Percentiles rank a stretch among this genome's conserved stretches.
phyloP scores from a whole-genome alignment of 1,140 invertebrate species.

The Helicoverpa armigera region DNA sequence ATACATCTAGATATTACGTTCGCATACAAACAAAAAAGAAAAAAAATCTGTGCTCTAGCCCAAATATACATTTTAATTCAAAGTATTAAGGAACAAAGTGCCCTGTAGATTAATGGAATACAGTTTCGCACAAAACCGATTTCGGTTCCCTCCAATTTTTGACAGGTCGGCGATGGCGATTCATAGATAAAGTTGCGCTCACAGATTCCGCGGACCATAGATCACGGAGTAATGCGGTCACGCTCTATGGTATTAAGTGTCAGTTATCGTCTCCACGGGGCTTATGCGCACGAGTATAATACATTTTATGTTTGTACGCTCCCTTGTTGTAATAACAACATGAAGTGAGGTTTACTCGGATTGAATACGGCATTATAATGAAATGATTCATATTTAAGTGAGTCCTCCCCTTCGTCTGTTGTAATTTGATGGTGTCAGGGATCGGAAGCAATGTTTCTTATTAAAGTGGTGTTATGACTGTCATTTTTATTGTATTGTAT shows the following conservation, averaged over 20 bases:
- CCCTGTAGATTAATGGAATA: slow-evolving; percentile 42
- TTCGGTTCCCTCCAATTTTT: slow-evolving; percentile 76
- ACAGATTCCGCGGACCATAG: slow-evolving; percentile 80
- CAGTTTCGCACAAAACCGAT: slow-evolving; percentile 61
- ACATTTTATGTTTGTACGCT: slow-evolving; percentile 82
- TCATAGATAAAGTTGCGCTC: slow-evolving; percentile 80
- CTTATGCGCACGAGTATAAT: slow-evolving; percentile 78
- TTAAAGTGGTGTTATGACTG: slow-evolving; percentile 81
- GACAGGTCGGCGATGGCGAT: slow-evolving; percentile 70
- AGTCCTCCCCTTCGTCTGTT: slow-evolving; percentile 79
- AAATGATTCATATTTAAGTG: slow-evolving; percentile 87
- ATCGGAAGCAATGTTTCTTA: slow-evolving; percentile 85
- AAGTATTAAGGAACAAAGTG: slow-evolving; percentile 59
- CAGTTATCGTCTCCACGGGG: slow-evolving; percentile 85
- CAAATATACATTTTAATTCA: slow-evolving; percentile 53
- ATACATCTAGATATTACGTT: slow-evolving; percentile 56
- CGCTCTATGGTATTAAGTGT: slow-evolving; percentile 86
- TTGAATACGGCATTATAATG: slow-evolving; percentile 86
- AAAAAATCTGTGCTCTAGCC: slow-evolving; percentile 14
- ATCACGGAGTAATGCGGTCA: slow-evolving; percentile 86
- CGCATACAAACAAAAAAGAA: slow-evolving; percentile 33
- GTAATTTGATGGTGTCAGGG: slow-evolving; percentile 82
- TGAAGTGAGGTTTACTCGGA: slow-evolving; percentile 85
- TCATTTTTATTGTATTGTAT: slow-evolving; percentile 73
- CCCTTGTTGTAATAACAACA: slow-evolving; percentile 84